A percentile compares a stretch with the other conserved stretches of the same genome.
Evolutionary conservation across 2,797 vertebrate species (phyloP).

Genomic region (Echeneis naucrates): DNA sequence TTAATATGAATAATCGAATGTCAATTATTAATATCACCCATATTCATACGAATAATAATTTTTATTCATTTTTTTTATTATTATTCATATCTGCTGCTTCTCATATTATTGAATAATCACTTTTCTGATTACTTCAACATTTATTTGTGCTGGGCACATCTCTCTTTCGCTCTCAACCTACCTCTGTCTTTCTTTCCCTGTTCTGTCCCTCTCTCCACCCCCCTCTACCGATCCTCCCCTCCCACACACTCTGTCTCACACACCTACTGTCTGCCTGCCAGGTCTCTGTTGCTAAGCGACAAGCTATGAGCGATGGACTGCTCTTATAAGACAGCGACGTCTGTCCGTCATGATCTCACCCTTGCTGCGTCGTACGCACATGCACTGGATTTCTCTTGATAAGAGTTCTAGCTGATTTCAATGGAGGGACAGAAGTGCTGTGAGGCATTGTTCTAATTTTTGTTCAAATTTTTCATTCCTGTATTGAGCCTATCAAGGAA

Average conservation of each 20-base stretch:
- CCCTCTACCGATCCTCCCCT: constrained; percentile 60
- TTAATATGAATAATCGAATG: background rate
- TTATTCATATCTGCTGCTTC: constrained; percentile 3
- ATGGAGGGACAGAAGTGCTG: background rate
- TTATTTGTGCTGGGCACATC: constrained; percentile 35
- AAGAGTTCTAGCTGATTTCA: background rate
- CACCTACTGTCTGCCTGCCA: constrained; percentile 86
- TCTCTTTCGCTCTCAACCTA: constrained; percentile 36
- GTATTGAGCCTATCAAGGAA: background rate
- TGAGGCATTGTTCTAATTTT: background rate
- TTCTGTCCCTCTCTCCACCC: constrained; percentile 47
- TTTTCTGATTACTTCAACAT: constrained; percentile 29
- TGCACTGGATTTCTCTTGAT: background rate
- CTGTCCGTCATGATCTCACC: constrained; percentile 82
- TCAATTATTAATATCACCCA: too few relatives aligned
- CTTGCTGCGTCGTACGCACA: constrained; percentile 24
- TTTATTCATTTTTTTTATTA: too few relatives aligned
- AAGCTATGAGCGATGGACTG: constrained; percentile 81
- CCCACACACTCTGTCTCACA: constrained; percentile 78
- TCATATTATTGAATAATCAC: constrained; percentile 39
- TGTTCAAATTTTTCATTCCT: constrained; percentile 2
- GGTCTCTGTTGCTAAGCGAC: constrained; percentile 89
- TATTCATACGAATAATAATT: too few relatives aligned
- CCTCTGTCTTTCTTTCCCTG: constrained; percentile 52
- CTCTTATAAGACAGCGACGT: constrained; percentile 82